A percentile compares a stretch with the other conserved stretches of the same genome.
These are phyloP conservation scores for Lepidostoma basale DNA, from an alignment of 1,140 invertebrate genomes.

Conservation along the genomic window DNA sequence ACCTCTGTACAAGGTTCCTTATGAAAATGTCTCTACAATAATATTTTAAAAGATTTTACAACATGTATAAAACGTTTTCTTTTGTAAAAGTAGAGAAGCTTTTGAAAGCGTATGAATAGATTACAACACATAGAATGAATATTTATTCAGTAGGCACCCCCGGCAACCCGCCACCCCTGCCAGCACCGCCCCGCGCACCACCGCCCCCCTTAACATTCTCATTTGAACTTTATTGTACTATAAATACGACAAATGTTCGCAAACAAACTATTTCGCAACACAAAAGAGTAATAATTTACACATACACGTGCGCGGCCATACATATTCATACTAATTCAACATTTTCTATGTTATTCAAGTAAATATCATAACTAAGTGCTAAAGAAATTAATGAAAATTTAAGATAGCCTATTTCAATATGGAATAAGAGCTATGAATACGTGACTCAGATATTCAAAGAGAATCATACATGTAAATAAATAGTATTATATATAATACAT, in stretches of 20 bases:
- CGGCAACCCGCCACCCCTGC: background rate
- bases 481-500: too few species aligned
- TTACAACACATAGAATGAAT: constrained; percentile 3
- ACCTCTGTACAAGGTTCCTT: too few species aligned
- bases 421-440: too few species aligned
- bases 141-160: background rate
- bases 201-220: background rate
- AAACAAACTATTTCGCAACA: constrained; percentile 14
- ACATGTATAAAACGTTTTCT: background rate
- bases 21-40: too few species aligned
- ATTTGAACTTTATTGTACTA: constrained; percentile 24
- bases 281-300: constrained; percentile 16
- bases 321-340: background rate
- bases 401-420: too few species aligned
- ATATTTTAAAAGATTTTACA: too few species aligned
- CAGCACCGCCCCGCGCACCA: background rate
- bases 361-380: too few species aligned
- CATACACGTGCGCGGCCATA: background rate
- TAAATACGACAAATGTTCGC: constrained; percentile 19
- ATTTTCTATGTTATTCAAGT: too few species aligned
- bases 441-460: too few species aligned
- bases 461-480: too few species aligned
- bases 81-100: background rate
- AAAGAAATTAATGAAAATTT: too few species aligned
- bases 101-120: background rate